phyloP scores from a whole-genome alignment of 2,797 vertebrate genomes.

The Pseudotriccus pelzelni region DNA sequence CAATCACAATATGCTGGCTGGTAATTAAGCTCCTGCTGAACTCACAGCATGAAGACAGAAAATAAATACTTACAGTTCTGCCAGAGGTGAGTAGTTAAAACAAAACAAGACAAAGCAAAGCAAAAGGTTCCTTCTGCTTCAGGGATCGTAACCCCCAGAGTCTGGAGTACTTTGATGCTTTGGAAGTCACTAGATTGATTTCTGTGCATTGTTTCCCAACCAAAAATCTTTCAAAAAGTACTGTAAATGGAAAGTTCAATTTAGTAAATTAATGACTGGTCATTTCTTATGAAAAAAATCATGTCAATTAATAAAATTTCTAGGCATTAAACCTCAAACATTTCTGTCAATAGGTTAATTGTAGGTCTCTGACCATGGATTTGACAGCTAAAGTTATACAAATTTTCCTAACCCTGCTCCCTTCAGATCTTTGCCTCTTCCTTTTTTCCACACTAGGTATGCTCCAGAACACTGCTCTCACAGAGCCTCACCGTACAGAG shows the following conservation, averaged over 20 bases:
- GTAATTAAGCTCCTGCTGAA: constrained; percentile 54
- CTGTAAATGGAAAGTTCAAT: background rate
- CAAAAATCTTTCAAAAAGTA: background rate
- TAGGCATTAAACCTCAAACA: background rate
- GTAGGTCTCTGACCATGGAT: background rate
- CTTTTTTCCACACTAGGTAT: background rate
- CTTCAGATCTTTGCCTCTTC: background rate
- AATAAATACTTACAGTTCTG: constrained; percentile 58
- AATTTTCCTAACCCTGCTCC: background rate
- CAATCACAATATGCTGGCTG: constrained; percentile 22
- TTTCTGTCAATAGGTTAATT: background rate
- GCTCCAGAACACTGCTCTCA: background rate
- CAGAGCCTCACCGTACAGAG: background rate
- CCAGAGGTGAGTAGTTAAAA: constrained; percentile 52
- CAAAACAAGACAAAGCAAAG: constrained; percentile 3
- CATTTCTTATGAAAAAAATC: background rate
- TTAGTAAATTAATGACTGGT: background rate
- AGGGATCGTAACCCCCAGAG: background rate
- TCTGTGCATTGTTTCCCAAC: background rate
- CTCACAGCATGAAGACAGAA: constrained; percentile 10
- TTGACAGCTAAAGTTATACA: background rate
- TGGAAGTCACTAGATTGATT: background rate
- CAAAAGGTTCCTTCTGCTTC: background rate
- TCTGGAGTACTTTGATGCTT: background rate
- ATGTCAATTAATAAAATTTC: background rate